A percentile compares a stretch with the other conserved stretches of the same genome.
Conservation (phyloP, 2,888 invertebrate species). For the Aleiodes testaceus region DNA sequence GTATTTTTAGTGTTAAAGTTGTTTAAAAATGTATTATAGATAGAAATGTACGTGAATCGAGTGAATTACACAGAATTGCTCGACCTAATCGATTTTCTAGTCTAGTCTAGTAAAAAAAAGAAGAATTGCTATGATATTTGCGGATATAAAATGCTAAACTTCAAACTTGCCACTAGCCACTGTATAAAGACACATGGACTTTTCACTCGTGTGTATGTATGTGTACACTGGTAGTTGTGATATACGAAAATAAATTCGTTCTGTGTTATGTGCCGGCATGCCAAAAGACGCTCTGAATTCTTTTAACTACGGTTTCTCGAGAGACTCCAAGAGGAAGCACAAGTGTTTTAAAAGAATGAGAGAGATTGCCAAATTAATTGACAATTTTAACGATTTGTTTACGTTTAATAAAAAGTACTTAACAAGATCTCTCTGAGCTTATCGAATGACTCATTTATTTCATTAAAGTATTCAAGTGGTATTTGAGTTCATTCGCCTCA, state of each 20-base stretch:
- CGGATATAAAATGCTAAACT: not conserved
- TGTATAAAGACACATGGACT: not conserved
- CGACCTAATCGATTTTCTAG: conserved; percentile 30
- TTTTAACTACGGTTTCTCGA: not conserved
- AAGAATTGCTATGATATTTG: conserved; percentile 13
- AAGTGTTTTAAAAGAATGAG: conserved; percentile 14
- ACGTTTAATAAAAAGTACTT: conserved; percentile 10
- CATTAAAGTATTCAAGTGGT: not conserved
- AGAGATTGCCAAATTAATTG: conserved; percentile 3
- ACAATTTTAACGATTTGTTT: conserved; percentile 22
- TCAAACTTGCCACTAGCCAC: not conserved
- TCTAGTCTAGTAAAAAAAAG: not conserved
- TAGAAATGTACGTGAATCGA: conserved; percentile 2
- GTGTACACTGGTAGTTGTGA: not conserved
- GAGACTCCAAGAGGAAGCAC: conserved; percentile 15
- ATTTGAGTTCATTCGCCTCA: not conserved
- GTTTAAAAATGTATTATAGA: not conserved
- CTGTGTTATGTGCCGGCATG: conserved; percentile 15
- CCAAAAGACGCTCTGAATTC: conserved; percentile 28
- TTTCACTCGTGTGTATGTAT: not conserved
- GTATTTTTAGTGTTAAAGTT: not conserved
- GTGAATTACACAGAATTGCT: conserved; percentile 23
- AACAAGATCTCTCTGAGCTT: not conserved
- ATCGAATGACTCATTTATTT: conserved; percentile 7
- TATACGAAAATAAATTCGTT: conserved; percentile 33